Conservation (phyloP, 2,888 invertebrate genomes). For the Lutraria lutraria region DNA sequence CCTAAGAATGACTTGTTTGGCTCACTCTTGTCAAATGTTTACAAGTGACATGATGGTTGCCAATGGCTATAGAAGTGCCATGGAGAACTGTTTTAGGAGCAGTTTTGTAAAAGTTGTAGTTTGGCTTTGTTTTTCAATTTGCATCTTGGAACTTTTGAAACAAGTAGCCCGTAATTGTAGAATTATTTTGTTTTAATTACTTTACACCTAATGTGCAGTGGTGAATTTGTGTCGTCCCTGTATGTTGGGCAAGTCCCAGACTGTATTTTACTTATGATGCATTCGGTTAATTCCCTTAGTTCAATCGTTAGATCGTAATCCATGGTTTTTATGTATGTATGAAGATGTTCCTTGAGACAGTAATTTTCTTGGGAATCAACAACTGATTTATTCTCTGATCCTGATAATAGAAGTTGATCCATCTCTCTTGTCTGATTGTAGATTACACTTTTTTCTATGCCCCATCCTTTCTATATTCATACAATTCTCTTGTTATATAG, state of each 20-base stretch:
- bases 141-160: too few relatives aligned
- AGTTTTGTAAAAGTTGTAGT: too few relatives aligned
- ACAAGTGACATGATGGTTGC: too few relatives aligned
- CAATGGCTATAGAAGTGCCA: too few relatives aligned
- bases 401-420: conserved; percentile 1
- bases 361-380: conserved; percentile 13
- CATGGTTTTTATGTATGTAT: conserved; percentile 4
- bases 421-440: background rate
- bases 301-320: background rate
- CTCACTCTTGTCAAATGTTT: too few relatives aligned
- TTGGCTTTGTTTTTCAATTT: too few relatives aligned
- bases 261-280: background rate
- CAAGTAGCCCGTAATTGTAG: too few relatives aligned
- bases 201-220: too few relatives aligned
- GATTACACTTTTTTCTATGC: background rate
- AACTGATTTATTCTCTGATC: background rate
- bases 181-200: too few relatives aligned
- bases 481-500: background rate
- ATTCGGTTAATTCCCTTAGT: background rate
- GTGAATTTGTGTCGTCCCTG: too few relatives aligned
- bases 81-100: too few relatives aligned
- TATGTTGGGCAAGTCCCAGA: background rate
- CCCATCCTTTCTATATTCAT: conserved; percentile 6
- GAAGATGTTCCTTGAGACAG: background rate
- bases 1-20: too few relatives aligned